These are phyloP conservation scores for Keiferia lycopersicella DNA, from an alignment of 2,888 invertebrate species.

Conservation along the genomic window DNA sequence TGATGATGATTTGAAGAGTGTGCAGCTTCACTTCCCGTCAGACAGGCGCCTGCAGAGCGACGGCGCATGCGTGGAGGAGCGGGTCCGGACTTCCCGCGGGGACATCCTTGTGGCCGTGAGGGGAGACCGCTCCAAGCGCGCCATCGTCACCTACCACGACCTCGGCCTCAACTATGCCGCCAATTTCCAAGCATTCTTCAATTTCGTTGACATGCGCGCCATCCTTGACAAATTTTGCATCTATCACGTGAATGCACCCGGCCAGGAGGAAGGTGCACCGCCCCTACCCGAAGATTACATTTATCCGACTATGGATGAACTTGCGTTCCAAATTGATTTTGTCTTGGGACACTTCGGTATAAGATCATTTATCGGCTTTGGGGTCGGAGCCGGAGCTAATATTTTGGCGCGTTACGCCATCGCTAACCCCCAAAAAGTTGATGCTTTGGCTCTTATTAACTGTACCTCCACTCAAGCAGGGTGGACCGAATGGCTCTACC, in stretches of 20 bases:
- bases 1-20: conserved; percentile 95
- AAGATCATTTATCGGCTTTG: conserved; percentile 96
- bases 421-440: conserved; percentile 91
- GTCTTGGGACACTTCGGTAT: conserved; percentile 95
- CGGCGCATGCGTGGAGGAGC: conserved; percentile 83
- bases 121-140: conserved; percentile 94
- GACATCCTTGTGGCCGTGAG: conserved; percentile 96
- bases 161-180: conserved; percentile 98
- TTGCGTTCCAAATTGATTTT: conserved; percentile 94
- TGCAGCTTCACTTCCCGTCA: conserved; percentile 93
- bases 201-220: conserved; percentile 94
- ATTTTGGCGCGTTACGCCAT: conserved; percentile 95
- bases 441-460: conserved; percentile 95
- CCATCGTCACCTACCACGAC: conserved; percentile 99
- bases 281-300: conserved; percentile 93
- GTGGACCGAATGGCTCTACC: conserved; percentile 99
- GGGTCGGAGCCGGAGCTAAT: conserved; percentile 98
- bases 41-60: conserved; percentile 81
- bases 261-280: conserved; percentile 97
- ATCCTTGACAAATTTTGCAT: conserved; percentile 97
- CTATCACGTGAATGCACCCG: conserved; percentile 99
- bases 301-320: conserved; percentile 98
- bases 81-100: conserved; percentile 95
- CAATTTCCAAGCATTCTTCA: conserved; percentile 97
- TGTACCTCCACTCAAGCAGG: conserved; percentile 96